Base-by-base conservation (phyloP, 92 coral and sea anemone genomes). In the Phenganax marumi region DNA sequence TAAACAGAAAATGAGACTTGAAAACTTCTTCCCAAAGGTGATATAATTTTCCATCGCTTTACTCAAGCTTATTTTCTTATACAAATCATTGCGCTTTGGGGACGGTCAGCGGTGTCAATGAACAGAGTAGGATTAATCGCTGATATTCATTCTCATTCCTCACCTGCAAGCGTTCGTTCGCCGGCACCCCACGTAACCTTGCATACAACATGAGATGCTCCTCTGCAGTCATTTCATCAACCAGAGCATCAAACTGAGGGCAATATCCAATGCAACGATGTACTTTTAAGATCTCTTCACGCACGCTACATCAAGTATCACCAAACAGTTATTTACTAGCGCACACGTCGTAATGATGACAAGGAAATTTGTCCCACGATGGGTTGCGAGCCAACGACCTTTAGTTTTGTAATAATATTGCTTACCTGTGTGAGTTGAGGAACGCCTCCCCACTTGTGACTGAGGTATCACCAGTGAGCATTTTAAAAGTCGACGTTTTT, bases 211-310 rank as follows among this genome's bases (percentile, higher is more conserved):
- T 68, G 68, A 96, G 84, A 19, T 96, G 99, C 74, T 96, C 99
- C 70, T 52, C 85, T 24, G 93, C 95, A 3, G 99, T 92, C 91
- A 96, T 90, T 85, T 96, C 99, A 50, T 96, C 99, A 51, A 96
- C 82, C 14, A 91, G 96, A 49, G 99, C 97, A 77, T 96, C 99
- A 85, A 96, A 96, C 86, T 96, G 99, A 10, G 99, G 99, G 64
- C 99, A 96, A 76, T 92, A 96, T 33, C 99, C 99, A 55, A 96
- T 91, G 66, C 93, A 96, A 69, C 87, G 89, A 87, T 96, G 93
- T 3, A 96, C 99, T 65, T 91, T 89, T 47, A 86, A 92, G 18
- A 84, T 65, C 24, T 84, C 89, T 22, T 73, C 83, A 10, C 63
- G 57, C 10, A 86, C 85, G 58, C 89, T 86, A 48, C 18, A 73